Evolutionary conservation across 2,888 invertebrate genomes (phyloP).

Genomic region (Orthosia cruda): DNA sequence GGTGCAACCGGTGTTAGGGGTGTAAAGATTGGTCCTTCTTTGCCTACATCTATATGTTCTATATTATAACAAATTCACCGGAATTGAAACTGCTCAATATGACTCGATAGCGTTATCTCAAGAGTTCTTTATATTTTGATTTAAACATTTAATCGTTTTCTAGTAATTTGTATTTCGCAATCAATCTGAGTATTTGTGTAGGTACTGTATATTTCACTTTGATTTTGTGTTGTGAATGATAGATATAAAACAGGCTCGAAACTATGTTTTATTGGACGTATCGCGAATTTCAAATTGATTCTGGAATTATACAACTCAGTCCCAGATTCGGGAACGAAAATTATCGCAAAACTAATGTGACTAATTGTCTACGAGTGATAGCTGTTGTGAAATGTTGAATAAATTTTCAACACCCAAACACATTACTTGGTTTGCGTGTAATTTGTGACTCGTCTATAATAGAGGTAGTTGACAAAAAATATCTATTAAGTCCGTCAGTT

Average conservation of each 20-base stretch:
- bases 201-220: slow-evolving; percentile 26
- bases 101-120: slow-evolving; percentile 48
- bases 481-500: too few species aligned
- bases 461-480: too few species aligned
- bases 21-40: slow-evolving; percentile 20
- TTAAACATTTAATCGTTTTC: slow-evolving; percentile 43
- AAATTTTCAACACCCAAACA: too few species aligned
- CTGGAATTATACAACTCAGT: background rate
- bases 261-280: slow-evolving; percentile 26
- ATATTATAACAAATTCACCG: slow-evolving; percentile 2
- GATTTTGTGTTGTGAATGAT: slow-evolving; percentile 32
- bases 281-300: slow-evolving; percentile 1
- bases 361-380: too few species aligned
- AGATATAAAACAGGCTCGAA: slow-evolving; percentile 9
- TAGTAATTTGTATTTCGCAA: slow-evolving; percentile 33
- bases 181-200: slow-evolving; percentile 45
- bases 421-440: too few species aligned
- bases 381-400: too few species aligned
- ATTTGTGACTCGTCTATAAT: too few species aligned
- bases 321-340: too few species aligned
- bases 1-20: too few species aligned
- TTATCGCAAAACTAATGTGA: too few species aligned
- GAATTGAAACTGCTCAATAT: slow-evolving; percentile 60
- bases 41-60: background rate
- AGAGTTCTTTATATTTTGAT: slow-evolving; percentile 46